Base-by-base conservation (phyloP, 2,113 vertebrate species). In the Trinectes maculatus region DNA sequence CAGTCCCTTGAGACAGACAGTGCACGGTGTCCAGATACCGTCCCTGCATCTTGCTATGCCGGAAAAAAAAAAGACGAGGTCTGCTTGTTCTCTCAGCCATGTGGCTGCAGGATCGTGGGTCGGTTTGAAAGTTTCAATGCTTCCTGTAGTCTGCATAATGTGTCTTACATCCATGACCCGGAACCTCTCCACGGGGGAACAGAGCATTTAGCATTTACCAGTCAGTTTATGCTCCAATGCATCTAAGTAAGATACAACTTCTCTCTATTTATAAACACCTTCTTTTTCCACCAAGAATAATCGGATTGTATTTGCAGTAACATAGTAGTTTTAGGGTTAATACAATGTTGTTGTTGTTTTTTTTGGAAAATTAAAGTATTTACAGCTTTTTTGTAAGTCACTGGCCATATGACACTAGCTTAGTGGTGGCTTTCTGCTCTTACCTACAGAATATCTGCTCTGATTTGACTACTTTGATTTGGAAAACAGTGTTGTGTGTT, bases 1-100 rank as follows among this genome's bases (percentile, higher is more conserved):
- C 64, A 74, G 69, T 89, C 83, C 80, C 82, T 8, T 9, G 86
- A 88, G 71, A 84, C 79, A 79, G 64, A 68, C 65, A 51, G 53
- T 71, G 80, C 71, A 74, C 54, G 72, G 80, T 62, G 52, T 68
- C 55, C 73, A 49, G 51, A 77, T 70, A 77, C 7, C 19, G 61
- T 52, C 49, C 28, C 54, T 67, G 59, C 19, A 33, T 81, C 55
- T 61, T 8, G 21, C 43, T n/a, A 5, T 24, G 37, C 59, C 26
- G 3, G 59, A 49, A 42, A 43, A 65, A 55, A 36, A 61, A 70
- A 58, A n/a, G n/a, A n/a, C n/a, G 18, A 48, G 29, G 63, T 25
- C 37, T 57, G 24, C 24, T 3, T 21, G 69, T 51, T 54, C 39
- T 64, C 52, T 25, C 2, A 1, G 64, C 33, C 49, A 24, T 40